Conservation (phyloP, 2,888 invertebrate genomes). For the Cancer borealis region DNA sequence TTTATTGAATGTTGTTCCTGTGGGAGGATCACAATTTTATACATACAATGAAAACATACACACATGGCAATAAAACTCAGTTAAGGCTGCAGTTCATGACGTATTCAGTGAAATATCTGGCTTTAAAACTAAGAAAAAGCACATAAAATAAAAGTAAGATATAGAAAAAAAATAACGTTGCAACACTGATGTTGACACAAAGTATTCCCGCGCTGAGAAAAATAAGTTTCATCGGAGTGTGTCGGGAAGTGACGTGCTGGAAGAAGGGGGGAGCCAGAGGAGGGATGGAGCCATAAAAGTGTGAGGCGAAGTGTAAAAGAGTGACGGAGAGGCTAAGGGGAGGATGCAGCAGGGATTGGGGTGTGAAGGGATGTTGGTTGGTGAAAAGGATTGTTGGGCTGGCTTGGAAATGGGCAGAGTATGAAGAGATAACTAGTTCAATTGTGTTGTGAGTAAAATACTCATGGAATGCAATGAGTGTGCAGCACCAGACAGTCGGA, state of each 20-base stretch:
- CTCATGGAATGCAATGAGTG: background rate
- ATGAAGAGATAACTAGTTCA: background rate
- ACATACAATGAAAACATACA: background rate
- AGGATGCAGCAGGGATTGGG: background rate
- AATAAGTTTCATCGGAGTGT: constrained; percentile 1
- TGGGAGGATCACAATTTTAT: too few relatives aligned
- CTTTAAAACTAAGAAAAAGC: background rate
- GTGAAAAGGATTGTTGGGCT: background rate
- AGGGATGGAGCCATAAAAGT: background rate
- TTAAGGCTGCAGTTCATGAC: background rate
- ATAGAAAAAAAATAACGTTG: background rate
- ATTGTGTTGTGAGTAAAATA: background rate
- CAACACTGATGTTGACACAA: constrained; percentile 2
- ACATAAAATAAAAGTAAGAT: background rate
- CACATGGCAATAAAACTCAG: background rate
- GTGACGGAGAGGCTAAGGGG: background rate
- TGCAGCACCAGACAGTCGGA: background rate
- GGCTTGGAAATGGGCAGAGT: background rate
- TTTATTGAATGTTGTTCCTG: too few relatives aligned
- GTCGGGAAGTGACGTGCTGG: constrained; percentile 1
- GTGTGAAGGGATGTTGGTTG: background rate
- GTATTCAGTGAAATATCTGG: background rate
- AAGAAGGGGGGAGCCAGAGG: background rate
- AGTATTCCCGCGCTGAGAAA: background rate
- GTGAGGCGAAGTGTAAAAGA: background rate